Percentiles rank a stretch among this genome's conserved stretches.
phyloP scores from a whole-genome alignment of 2,888 invertebrate species.

The Orchestes rusci region DNA sequence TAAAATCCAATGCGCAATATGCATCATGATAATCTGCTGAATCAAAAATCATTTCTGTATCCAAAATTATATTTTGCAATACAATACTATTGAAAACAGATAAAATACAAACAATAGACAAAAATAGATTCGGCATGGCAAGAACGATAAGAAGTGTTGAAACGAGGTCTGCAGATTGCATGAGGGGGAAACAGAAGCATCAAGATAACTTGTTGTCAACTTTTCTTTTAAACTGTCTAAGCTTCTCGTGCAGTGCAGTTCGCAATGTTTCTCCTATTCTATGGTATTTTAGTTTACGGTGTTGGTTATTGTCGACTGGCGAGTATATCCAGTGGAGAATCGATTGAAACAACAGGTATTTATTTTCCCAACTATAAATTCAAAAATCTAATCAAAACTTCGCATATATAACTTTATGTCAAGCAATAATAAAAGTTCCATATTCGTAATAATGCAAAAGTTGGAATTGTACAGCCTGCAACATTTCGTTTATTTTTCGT shows the following conservation, averaged over 20 bases:
- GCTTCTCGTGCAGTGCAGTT: conserved; percentile 29
- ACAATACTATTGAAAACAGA: too few species aligned
- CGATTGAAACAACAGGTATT: conserved; percentile 4
- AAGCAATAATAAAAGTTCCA: neutral
- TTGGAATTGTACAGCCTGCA: too few species aligned
- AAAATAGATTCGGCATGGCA: too few species aligned
- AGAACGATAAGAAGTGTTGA: too few species aligned
- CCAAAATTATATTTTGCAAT: too few species aligned
- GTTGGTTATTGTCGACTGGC: conserved; percentile 10
- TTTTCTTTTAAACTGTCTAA: conserved; percentile 34
- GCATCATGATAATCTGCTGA: too few species aligned
- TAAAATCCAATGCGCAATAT: too few species aligned
- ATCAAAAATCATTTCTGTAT: too few species aligned
- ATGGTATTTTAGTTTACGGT: conserved; percentile 14
- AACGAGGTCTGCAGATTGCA: conserved; percentile 28
- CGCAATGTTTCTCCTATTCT: conserved; percentile 20
- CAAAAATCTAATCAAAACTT: neutral
- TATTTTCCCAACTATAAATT: conserved; percentile 3
- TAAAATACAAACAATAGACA: too few species aligned
- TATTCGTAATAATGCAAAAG: too few species aligned
- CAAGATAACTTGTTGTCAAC: conserved; percentile 33
- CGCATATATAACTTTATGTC: neutral
- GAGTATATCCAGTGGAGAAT: neutral
- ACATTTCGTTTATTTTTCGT: too few species aligned
- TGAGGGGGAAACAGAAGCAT: conserved; percentile 34